Conservation (phyloP, 2,797 vertebrate genomes). For the Parotocinclus haroldoi region DNA sequence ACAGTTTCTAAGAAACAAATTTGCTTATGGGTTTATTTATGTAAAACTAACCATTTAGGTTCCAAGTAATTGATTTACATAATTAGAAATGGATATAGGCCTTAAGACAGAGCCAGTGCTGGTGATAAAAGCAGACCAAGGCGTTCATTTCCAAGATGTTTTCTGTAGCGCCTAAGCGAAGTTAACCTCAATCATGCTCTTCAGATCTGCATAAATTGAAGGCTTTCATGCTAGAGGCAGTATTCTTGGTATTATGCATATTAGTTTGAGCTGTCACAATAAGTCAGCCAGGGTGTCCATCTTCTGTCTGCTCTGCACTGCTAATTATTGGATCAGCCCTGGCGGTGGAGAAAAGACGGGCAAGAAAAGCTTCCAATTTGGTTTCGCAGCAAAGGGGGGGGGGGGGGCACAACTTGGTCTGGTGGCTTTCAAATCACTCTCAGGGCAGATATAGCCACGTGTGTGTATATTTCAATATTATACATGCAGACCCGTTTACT, state of each 20-base stretch:
- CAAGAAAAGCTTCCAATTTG: constrained; percentile 36
- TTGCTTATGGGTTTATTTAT: too few relatives aligned
- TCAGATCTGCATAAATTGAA: constrained; percentile 79
- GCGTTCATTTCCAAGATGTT: constrained; percentile 67
- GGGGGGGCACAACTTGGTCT: constrained; percentile 68
- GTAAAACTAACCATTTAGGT: too few relatives aligned
- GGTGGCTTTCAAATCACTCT: constrained; percentile 57
- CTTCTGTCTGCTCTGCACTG: constrained; percentile 64
- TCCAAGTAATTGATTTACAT: too few relatives aligned
- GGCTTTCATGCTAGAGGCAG: constrained; percentile 63
- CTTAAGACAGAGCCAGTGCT: too few relatives aligned
- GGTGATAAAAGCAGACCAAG: constrained; percentile 53
- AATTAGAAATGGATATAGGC: too few relatives aligned
- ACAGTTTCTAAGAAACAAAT: too few relatives aligned
- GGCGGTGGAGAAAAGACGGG: constrained; percentile 42
- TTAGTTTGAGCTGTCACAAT: constrained; percentile 77
- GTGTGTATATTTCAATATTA: too few relatives aligned
- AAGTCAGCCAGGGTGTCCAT: constrained; percentile 73
- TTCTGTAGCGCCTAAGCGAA: constrained; percentile 57
- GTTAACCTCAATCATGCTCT: constrained; percentile 71
- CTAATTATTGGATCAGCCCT: constrained; percentile 80
- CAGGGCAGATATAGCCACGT: constrained; percentile 73
- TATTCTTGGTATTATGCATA: constrained; percentile 77
- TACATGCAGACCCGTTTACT: background rate
- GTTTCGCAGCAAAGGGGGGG: constrained; percentile 48